Evolutionary conservation across 2,888 invertebrate species (phyloP), one percentile per base, ranked within the genome.

Genomic region (Scaptomyza reducta): DNA sequence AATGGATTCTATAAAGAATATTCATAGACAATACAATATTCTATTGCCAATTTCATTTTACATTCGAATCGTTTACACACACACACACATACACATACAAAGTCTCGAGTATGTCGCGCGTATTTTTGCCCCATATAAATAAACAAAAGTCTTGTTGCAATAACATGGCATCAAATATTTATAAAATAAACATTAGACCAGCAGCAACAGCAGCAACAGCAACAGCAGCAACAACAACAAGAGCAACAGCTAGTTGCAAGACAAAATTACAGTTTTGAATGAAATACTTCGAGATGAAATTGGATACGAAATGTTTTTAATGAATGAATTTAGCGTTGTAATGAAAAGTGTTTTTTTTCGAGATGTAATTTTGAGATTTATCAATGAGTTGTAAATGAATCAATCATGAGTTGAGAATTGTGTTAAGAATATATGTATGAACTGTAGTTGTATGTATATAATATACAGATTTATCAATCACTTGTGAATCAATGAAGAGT

Each of bases 181-280:
- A 85, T 82, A 74, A 85, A 82, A 81, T 82, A 82, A 82, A 82
- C 82, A 82, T 81, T 87, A 81, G 76, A 76, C 70, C 77, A 80
- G 67, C 66, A 68, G 45, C 72, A 72, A 11, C 49, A 58, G 14
- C 49, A 57, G 14, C 74, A 71, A 31, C 59, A 58, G 22, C n/a
- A n/a, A n/a, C 49, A 57, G 14, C 74, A 71, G 25, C 59, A 40
- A 9, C 45, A 46, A 49, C 35, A 49, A 11, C 54, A 35, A 38
- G 7, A 45, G 14, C 38, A 55, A 60, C 14, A 18, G 5, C 38
- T 44, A 40, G 45, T 14, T 10, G 38, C 38, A 55, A 62, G 58
- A 62, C 74, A 68, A 69, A 69, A 69, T 69, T 71, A 57, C 56
- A 69, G 47, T 73, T 56, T 70, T 78, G 61, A 78, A 71, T 76